These are phyloP conservation scores for Drosophila truncata DNA, from an alignment of 1,140 invertebrate genomes.

Conservation along the genomic window DNA sequence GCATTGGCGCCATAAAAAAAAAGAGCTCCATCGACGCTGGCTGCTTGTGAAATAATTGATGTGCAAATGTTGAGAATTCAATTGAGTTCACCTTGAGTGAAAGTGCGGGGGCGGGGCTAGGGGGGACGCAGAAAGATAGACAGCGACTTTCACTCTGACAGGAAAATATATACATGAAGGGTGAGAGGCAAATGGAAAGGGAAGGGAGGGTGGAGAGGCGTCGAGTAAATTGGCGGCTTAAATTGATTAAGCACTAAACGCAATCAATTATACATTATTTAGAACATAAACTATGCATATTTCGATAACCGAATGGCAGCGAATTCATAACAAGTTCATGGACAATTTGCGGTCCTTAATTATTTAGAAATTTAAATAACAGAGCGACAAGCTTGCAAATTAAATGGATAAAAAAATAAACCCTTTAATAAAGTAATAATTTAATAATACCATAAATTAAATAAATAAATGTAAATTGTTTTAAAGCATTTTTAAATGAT, in stretches of 20 bases:
- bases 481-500: not conserved
- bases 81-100: constrained; percentile 65
- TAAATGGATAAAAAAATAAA: not conserved
- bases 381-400: not conserved
- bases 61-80: constrained; percentile 67
- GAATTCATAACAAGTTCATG: constrained; percentile 25
- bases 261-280: constrained; percentile 49
- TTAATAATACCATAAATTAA: not conserved
- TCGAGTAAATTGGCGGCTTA: constrained; percentile 34
- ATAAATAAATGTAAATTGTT: not conserved
- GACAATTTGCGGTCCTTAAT: constrained; percentile 15
- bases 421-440: not conserved
- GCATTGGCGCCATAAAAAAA: constrained; percentile 36
- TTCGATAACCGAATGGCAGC: not conserved
- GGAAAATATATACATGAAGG: not conserved
- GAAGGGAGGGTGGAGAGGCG: not conserved
- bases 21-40: constrained; percentile 32
- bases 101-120: not conserved
- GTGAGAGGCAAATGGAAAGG: not conserved
- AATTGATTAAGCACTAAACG: constrained; percentile 40
- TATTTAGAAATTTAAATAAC: constrained; percentile 3
- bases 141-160: constrained; percentile 32
- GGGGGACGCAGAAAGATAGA: not conserved
- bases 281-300: constrained; percentile 14
- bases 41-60: constrained; percentile 70